Base-by-base conservation (phyloP, 2,797 vertebrate species). In the Trachops cirrhosus region DNA sequence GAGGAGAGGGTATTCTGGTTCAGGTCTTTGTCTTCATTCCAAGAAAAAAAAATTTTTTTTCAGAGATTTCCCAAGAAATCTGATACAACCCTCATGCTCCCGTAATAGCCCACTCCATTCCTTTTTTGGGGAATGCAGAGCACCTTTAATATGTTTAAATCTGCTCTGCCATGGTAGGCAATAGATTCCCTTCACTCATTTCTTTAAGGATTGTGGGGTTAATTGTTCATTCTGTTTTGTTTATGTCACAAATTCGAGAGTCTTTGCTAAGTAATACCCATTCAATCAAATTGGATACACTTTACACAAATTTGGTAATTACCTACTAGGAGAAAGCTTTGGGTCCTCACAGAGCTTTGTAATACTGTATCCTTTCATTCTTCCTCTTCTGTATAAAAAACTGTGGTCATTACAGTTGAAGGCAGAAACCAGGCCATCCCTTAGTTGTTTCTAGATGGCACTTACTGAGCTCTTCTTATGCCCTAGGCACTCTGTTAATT, bases 391-490 rank as follows among this genome's bases (percentile, higher is more conserved):
- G 24, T 15, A 12, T 79, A 10, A 84, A 70, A 62, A 39, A 37
- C 48, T 48, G 26, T 11, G 5, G 37, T 37, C 14, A 14, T 16
- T 29, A 6, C 41, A 14, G 15, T 22, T 32, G 44, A 8, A 37
- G 48, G 59, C 19, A 14, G 19, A 18, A 22, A 6, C 9, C 14
- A 34, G 57, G 34, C 44, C 26, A 6, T 73, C 24, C 5, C 15
- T 32, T 39, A n/a, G 32, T 15, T 44, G 70, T 68, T 44, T 26
- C 59, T 62, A 11, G 1, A 10, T 12, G 18, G 54, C 19, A 3
- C 29, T 57, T 46, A 0, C 0, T 9, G 2, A 32, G n/a, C 34
- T 22, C 10, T 34, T 19, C 9, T 10, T 8, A 1, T 26, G n/a
- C 1, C 4, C 48, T 6, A 8, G 10, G 50, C 6, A 0, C 22